These are phyloP conservation scores for Drosophila equinoxialis DNA, from an alignment of 1,140 invertebrate species.

Conservation along the genomic window DNA sequence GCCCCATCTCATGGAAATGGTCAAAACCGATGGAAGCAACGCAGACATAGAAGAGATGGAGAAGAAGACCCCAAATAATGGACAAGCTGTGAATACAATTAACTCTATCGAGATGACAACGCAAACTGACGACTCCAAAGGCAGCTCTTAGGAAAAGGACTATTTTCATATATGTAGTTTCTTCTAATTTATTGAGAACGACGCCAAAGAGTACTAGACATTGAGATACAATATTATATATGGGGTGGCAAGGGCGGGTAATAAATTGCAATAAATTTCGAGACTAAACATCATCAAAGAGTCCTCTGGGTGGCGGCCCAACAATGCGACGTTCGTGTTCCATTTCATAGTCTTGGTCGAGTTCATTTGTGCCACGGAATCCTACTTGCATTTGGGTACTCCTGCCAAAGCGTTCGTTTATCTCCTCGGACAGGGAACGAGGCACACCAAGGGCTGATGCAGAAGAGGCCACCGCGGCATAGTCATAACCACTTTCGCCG, in stretches of 20 bases:
- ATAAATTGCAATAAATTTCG: conserved; percentile 30
- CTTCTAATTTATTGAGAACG: conserved; percentile 27
- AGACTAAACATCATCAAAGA: conserved; percentile 92
- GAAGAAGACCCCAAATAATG: background rate
- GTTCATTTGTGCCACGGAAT: conserved; percentile 72
- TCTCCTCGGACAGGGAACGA: conserved; percentile 84
- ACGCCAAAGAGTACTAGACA: conserved; percentile 38
- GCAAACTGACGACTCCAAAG: too few relatives aligned
- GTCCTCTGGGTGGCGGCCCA: conserved; percentile 88
- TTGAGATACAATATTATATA: conserved; percentile 43
- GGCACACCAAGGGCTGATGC: conserved; percentile 65
- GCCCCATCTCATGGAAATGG: background rate
- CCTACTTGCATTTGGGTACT: conserved; percentile 84
- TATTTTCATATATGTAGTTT: background rate
- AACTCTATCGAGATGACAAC: too few relatives aligned
- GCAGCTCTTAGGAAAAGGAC: background rate
- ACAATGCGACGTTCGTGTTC: conserved; percentile 83
- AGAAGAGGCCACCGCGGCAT: conserved; percentile 64
- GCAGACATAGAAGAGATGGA: background rate
- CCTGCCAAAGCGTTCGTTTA: conserved; percentile 86
- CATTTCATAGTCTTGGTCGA: conserved; percentile 82
- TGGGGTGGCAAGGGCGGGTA: background rate
- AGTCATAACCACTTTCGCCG: conserved; percentile 69
- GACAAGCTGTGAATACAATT: background rate
- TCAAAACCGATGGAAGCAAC: background rate